Evolutionary conservation across 2,888 invertebrate genomes (phyloP).

Genomic region (Masnerella sp.): DNA sequence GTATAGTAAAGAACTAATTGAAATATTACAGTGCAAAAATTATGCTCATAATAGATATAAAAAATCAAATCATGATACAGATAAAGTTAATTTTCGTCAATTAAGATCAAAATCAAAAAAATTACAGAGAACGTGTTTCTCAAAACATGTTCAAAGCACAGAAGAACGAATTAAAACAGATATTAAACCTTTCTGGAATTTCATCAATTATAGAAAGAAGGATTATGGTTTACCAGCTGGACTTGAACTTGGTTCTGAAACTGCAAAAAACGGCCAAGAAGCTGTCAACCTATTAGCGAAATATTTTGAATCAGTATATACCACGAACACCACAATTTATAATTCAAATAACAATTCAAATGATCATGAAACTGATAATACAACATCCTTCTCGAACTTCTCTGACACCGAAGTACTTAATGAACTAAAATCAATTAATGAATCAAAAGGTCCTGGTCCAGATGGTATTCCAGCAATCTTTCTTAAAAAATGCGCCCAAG

Average conservation of each 20-base stretch:
- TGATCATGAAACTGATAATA: background rate
- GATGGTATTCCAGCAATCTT: constrained; percentile 1
- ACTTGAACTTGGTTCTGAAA: background rate
- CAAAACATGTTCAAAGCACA: background rate
- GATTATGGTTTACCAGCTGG: background rate
- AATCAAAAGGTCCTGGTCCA: background rate
- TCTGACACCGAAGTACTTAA: background rate
- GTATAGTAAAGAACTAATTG: constrained; percentile 7
- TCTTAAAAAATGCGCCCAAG: background rate
- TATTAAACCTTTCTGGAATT: background rate
- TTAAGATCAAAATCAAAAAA: constrained; percentile 7
- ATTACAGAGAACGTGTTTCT: background rate
- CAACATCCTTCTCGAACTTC: background rate
- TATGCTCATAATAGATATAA: background rate
- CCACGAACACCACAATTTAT: background rate
- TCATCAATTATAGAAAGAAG: background rate
- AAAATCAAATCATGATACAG: background rate
- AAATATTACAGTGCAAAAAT: background rate
- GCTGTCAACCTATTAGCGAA: background rate
- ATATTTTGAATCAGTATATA: constrained; percentile 8
- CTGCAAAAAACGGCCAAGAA: background rate
- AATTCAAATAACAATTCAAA: background rate
- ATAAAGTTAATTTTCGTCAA: background rate
- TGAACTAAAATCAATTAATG: background rate
- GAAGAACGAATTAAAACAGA: constrained; percentile 3